Conservation (phyloP, 2,113 vertebrate genomes). For the Eonycteris spelaea region DNA sequence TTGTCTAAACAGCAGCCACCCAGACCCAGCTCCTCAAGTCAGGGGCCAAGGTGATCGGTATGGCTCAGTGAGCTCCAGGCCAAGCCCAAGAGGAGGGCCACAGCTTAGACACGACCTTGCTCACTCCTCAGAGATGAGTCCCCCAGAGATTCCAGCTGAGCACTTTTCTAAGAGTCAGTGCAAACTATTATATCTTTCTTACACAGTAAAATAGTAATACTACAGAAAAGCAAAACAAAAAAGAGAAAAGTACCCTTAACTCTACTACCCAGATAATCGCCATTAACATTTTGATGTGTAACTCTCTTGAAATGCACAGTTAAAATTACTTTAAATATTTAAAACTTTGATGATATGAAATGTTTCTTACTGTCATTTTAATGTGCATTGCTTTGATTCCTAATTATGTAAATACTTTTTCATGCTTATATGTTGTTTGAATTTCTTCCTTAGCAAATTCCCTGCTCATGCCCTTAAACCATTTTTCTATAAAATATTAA, state of each 20-base stretch:
- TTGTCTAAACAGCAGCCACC: not conserved
- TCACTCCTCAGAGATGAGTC: not conserved
- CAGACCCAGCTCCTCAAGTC: not conserved
- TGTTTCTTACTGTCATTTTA: not conserved
- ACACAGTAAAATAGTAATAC: not conserved
- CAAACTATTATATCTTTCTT: not conserved
- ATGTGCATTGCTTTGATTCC: not conserved
- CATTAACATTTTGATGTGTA: not conserved
- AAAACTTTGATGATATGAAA: not conserved
- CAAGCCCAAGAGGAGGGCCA: not conserved
- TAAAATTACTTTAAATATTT: not conserved
- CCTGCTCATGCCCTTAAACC: not conserved
- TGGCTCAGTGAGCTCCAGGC: not conserved
- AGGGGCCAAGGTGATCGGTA: not conserved
- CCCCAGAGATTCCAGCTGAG: not conserved
- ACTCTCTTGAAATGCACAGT: not conserved
- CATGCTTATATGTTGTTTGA: not conserved
- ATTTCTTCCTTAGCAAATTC: constrained; percentile 21
- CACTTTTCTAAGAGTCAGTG: not conserved
- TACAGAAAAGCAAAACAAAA: not conserved
- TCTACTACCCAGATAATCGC: not conserved
- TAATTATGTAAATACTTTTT: not conserved
- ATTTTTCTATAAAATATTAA: not conserved
- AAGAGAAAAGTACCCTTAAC: not conserved
- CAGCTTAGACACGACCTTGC: not conserved